Evolutionary conservation across 2,797 vertebrate genomes (phyloP).

Genomic region (Emydoidea blandingii): DNA sequence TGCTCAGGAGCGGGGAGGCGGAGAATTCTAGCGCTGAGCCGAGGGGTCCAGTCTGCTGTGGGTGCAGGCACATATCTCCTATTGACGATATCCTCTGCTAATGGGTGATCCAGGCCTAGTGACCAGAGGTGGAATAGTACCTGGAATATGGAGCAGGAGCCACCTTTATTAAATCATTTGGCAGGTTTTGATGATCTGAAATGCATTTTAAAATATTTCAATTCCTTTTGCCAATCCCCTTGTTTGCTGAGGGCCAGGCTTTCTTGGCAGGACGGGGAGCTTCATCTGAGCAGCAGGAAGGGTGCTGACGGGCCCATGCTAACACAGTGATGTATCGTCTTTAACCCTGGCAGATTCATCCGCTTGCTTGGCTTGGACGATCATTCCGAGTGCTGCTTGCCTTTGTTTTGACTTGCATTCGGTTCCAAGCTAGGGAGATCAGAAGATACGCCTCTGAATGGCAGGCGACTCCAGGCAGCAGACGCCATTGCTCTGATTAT

Average conservation of each 20-base stretch:
- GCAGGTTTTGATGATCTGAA: neutral
- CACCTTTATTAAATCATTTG: neutral
- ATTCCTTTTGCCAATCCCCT: fast-evolving
- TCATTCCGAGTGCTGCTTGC: constrained; percentile 14
- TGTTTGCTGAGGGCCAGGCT: neutral
- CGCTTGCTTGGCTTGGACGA: neutral
- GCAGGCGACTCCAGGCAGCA: neutral
- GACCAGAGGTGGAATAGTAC: neutral
- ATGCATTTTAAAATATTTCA: neutral
- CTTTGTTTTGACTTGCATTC: constrained; percentile 39
- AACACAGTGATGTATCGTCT: neutral
- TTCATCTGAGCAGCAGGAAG: neutral
- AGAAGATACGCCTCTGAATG: neutral
- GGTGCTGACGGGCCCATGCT: neutral
- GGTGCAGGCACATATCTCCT: neutral
- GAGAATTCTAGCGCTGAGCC: fast-evolving
- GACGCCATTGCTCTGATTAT: neutral
- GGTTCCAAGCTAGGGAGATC: constrained; percentile 24
- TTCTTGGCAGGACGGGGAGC: neutral
- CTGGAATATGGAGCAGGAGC: fast-evolving
- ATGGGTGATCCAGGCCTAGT: neutral
- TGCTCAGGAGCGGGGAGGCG: fast-evolving
- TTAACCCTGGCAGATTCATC: constrained; percentile 43
- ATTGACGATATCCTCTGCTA: neutral
- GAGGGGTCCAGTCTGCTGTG: neutral